phyloP scores from a whole-genome alignment of 2,797 vertebrate genomes.

The Diplodus puntazzo region DNA sequence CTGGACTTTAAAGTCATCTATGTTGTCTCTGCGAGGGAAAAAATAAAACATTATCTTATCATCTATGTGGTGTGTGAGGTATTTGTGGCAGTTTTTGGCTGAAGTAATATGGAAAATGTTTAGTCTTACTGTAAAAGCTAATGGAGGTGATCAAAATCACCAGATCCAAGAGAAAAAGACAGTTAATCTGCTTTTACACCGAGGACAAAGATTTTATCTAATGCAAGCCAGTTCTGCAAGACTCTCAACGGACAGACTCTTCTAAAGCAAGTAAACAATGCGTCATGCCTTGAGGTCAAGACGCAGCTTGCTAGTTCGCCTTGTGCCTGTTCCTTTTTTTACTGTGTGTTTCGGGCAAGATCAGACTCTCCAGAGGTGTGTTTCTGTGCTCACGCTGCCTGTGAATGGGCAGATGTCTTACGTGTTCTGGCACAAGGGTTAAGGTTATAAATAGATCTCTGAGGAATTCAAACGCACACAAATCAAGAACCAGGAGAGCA shows the following conservation, averaged over 20 bases:
- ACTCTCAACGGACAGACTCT: neutral
- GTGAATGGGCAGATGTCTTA: slow-evolving; percentile 57
- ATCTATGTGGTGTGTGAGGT: slow-evolving; percentile 5
- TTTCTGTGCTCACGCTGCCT: slow-evolving; percentile 38
- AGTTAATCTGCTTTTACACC: neutral
- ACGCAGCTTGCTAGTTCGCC: slow-evolving; percentile 41
- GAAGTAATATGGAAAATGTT: neutral
- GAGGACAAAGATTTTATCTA: slow-evolving; percentile 13
- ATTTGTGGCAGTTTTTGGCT: neutral
- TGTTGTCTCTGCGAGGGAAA: slow-evolving; percentile 81
- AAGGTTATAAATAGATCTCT: slow-evolving; percentile 67
- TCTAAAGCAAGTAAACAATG: slow-evolving; percentile 11
- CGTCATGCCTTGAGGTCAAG: slow-evolving; percentile 44
- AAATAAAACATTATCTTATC: slow-evolving; percentile 14
- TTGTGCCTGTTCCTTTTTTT: slow-evolving; percentile 33
- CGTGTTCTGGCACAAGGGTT: slow-evolving; percentile 55
- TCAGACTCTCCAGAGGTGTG: slow-evolving; percentile 30
- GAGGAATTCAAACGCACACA: slow-evolving; percentile 56
- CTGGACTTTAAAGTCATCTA: slow-evolving; percentile 92
- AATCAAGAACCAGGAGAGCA: slow-evolving; percentile 44
- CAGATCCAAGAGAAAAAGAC: neutral
- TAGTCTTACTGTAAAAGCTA: slow-evolving; percentile 6
- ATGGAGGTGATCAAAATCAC: slow-evolving; percentile 16
- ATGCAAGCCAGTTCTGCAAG: slow-evolving; percentile 26
- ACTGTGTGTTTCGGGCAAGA: slow-evolving; percentile 21